A percentile compares a stretch with the other conserved stretches of the same genome.
Conservation (phyloP, 2,113 vertebrate species). For the Aramus guarauna region DNA sequence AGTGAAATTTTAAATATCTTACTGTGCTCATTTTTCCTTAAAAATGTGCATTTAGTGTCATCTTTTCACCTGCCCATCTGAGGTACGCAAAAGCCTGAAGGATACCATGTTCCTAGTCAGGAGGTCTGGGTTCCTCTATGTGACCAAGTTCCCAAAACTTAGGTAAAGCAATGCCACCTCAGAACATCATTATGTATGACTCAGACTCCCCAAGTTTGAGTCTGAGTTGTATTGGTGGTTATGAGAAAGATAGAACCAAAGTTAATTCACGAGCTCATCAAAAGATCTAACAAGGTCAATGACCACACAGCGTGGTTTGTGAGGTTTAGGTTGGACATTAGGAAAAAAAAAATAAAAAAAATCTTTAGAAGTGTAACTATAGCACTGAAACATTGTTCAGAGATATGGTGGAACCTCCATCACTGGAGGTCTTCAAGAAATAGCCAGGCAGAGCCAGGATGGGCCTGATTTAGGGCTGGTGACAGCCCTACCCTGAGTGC, state of each 20-base stretch:
- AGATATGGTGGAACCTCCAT: fast-evolving
- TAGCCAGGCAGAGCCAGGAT: neutral
- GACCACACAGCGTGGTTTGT: neutral
- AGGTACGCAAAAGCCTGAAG: neutral
- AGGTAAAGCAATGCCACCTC: neutral
- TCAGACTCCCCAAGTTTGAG: fast-evolving
- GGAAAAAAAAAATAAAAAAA: neutral
- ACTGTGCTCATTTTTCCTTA: neutral
- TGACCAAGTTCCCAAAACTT: neutral
- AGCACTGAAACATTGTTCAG: neutral
- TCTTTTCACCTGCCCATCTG: neutral
- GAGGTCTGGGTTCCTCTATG: neutral
- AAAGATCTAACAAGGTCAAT: neutral
- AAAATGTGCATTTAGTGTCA: neutral
- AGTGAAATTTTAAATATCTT: neutral
- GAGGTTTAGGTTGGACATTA: neutral
- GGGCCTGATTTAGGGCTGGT: neutral
- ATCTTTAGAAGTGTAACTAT: neutral
- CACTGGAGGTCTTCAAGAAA: neutral
- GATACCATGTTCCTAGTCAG: neutral
- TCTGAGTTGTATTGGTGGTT: neutral
- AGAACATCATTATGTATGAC: neutral
- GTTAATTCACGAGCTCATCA: neutral
- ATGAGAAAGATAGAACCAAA: neutral
- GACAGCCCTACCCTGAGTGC: neutral